Conservation (phyloP, 2,797 vertebrate species). For the Anguilla obscura region DNA sequence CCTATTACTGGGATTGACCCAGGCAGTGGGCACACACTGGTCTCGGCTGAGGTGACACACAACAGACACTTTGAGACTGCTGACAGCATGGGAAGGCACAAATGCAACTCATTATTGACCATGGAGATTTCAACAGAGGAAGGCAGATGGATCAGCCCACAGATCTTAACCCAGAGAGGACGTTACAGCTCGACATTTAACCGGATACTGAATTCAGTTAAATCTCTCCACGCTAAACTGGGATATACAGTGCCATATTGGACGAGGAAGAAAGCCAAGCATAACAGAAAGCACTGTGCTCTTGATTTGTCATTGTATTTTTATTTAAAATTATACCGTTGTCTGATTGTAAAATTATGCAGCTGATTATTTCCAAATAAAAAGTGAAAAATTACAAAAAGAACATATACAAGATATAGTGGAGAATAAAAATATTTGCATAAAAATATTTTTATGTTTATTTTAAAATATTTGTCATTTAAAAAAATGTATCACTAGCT, state of each 20-base stretch:
- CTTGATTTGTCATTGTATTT: not conserved
- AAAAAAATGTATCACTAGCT: not conserved
- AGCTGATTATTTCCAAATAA: not conserved
- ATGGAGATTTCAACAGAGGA: not conserved
- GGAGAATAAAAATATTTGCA: not conserved
- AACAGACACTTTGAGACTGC: not conserved
- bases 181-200: not conserved
- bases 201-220: not conserved
- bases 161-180: not conserved
- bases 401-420: not conserved
- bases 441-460: not conserved
- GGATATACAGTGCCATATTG: not conserved
- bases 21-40: not conserved
- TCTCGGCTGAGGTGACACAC: not conserved
- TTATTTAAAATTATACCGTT: not conserved
- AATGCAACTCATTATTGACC: not conserved
- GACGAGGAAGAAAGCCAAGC: not conserved
- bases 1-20: not conserved
- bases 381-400: not conserved
- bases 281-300: not conserved
- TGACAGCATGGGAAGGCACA: not conserved
- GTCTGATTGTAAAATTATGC: not conserved
- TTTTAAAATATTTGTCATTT: not conserved
- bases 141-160: not conserved
- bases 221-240: not conserved